These are phyloP conservation scores for Dipus sagitta DNA, from an alignment of 2,797 vertebrate species.

Conservation along the genomic window DNA sequence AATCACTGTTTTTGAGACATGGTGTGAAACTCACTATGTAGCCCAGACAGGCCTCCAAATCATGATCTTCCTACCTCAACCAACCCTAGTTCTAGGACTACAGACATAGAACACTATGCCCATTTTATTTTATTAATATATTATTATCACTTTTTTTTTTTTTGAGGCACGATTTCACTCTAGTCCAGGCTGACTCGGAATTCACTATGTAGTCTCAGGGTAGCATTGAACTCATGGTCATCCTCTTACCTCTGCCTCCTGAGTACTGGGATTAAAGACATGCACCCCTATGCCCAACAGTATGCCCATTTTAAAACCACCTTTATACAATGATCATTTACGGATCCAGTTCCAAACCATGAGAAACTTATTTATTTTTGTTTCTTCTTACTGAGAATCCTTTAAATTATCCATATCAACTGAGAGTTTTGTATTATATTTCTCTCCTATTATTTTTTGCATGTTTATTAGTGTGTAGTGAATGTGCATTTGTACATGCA, in stretches of 20 bases:
- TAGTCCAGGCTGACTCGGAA: no score
- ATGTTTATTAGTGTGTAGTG: no score
- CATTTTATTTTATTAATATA: neutral
- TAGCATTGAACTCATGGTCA: no score
- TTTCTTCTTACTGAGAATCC: neutral
- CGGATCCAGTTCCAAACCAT: slow-evolving; percentile 13
- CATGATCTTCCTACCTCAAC: neutral
- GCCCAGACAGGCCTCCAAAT: neutral
- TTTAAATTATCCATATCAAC: slow-evolving; percentile 32
- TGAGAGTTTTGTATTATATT: slow-evolving; percentile 20
- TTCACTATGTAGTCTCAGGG: no score
- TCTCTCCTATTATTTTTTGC: neutral
- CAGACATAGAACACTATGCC: neutral
- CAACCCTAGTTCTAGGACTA: neutral
- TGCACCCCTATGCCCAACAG: no score
- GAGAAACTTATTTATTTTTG: neutral
- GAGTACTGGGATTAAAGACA: no score
- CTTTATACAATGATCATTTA: slow-evolving; percentile 25
- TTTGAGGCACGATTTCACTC: no score
- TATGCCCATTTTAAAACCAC: neutral
- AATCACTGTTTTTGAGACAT: slow-evolving; percentile 24
- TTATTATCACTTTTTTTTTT: no score
- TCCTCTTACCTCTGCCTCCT: no score
- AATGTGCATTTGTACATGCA: no score
- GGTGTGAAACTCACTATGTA: neutral